Base-by-base conservation (phyloP, 2,113 vertebrate genomes). In the Myiagra hebetior region DNA sequence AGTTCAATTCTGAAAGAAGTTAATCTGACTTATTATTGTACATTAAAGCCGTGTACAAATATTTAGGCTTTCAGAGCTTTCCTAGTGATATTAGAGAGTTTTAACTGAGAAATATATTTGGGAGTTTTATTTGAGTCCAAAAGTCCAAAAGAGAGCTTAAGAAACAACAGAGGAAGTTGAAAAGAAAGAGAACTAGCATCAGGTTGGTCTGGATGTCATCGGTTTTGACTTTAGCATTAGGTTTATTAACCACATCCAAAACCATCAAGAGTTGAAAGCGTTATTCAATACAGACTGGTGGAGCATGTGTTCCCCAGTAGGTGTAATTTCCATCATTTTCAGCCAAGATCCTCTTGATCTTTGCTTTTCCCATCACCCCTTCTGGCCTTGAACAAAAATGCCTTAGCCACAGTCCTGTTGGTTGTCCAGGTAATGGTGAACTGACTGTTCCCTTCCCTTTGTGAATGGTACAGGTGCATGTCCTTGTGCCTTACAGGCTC, bases 381-480 rank as follows among this genome's bases (percentile, higher is more conserved):
- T 89, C 80, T 77, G 28, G 18, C 63, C 56, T 81, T 91, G 85
- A 62, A 72, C 14, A 10, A 59, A 78, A 87, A 56, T 10, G 1
- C 12, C 52, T 46, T 50, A 77, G 26, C 21, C 62, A 12, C 41
- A 37, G 11, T 24, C 63, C 28, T 6, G 0, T 9, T 68, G 44
- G 26, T 41, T 60, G 33, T 89, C 49, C n/a, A 60, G 47, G 28
- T 7, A 35, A 15, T 0, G 7, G 9, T 55, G 77, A 84, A 27
- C 5, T 62, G 37, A 31, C 15, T 37, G 15, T 9, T 87, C 30
- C 31, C 20, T 63, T 70, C 42, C 16, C 7, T 72, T 47, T 59
- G 13, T 4, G 2, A 37, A 30, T 0, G 0, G 21, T 23, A 16
- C 15, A 30, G 26, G 20, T 69, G 13, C 11, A 11, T 6, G 23